Conservation (phyloP, 2,797 vertebrate species). For the Clarias fuscus region DNA sequence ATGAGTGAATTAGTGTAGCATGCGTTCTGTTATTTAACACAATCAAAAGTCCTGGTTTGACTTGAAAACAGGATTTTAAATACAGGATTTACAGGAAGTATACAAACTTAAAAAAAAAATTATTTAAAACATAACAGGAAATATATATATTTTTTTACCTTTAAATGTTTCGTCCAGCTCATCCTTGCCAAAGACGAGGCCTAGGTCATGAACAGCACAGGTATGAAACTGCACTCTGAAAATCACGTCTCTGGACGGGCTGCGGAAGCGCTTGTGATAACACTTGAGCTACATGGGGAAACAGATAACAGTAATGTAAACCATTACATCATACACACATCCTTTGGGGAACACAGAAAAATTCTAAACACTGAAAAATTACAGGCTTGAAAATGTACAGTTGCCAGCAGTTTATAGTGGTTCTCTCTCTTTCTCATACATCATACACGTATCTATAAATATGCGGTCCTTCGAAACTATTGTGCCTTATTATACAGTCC, state of each 20-base stretch:
- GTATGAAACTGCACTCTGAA: conserved; percentile 98
- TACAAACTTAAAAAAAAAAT: neutral
- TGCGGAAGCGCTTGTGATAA: conserved; percentile 94
- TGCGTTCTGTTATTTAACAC: too few relatives aligned
- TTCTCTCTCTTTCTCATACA: neutral
- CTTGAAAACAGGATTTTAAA: neutral
- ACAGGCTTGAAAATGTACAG: neutral
- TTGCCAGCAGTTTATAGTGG: neutral
- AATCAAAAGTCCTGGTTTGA: too few relatives aligned
- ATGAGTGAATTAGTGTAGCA: too few relatives aligned
- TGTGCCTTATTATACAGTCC: conserved; percentile 14
- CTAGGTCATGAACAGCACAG: conserved; percentile 92
- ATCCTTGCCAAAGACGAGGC: conserved; percentile 90
- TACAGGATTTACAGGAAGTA: neutral
- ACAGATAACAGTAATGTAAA: conserved; percentile 25
- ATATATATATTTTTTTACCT: conserved; percentile 78
- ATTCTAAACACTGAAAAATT: neutral
- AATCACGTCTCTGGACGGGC: conserved; percentile 87
- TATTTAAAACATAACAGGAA: neutral
- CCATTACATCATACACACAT: conserved; percentile 20
- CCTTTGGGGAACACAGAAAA: neutral
- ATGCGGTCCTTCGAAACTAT: neutral
- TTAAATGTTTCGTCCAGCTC: conserved; percentile 95
- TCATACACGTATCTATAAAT: neutral
- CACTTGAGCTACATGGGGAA: conserved; percentile 86